These are phyloP conservation scores for Micoletzkya japonica DNA, from an alignment of 2,888 invertebrate genomes.

Conservation along the genomic window DNA sequence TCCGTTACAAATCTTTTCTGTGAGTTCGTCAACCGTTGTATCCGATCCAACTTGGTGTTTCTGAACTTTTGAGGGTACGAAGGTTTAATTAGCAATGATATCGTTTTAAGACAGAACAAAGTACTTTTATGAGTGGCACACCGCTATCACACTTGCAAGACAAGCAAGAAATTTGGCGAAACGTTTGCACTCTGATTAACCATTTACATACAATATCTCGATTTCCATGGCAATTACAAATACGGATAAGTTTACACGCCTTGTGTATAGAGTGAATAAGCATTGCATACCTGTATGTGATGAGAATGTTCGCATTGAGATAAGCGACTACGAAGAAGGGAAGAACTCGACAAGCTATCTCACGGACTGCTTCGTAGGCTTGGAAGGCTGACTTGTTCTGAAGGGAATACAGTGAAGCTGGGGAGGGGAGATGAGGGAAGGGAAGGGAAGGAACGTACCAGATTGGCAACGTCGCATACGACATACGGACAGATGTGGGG, in stretches of 20 bases:
- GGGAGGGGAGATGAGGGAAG: too few species aligned
- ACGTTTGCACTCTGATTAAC: too few species aligned
- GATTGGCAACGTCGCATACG: constrained; percentile 54
- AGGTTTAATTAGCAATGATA: not conserved
- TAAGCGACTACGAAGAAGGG: constrained; percentile 67
- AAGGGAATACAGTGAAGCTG: constrained; percentile 32
- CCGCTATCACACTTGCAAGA: too few species aligned
- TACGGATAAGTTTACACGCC: too few species aligned
- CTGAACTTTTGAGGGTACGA: constrained; percentile 28
- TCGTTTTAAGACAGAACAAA: not conserved
- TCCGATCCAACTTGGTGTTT: constrained; percentile 65
- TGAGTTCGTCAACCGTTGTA: constrained; percentile 51
- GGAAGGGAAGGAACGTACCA: too few species aligned
- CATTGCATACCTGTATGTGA: constrained; percentile 64
- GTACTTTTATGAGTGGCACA: too few species aligned
- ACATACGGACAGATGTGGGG: constrained; percentile 52
- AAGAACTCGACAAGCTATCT: constrained; percentile 66
- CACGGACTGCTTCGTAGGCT: constrained; percentile 40
- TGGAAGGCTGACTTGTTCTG: constrained; percentile 28
- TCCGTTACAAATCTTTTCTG: constrained; percentile 49
- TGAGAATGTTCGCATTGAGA: constrained; percentile 67
- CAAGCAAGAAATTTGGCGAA: too few species aligned
- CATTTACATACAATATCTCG: too few species aligned
- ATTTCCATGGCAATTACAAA: too few species aligned
- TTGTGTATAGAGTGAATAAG: not conserved